A percentile compares a stretch with the other conserved stretches of the same genome.
phyloP scores from a whole-genome alignment of 2,888 invertebrate genomes.

The Apodemia zela region DNA sequence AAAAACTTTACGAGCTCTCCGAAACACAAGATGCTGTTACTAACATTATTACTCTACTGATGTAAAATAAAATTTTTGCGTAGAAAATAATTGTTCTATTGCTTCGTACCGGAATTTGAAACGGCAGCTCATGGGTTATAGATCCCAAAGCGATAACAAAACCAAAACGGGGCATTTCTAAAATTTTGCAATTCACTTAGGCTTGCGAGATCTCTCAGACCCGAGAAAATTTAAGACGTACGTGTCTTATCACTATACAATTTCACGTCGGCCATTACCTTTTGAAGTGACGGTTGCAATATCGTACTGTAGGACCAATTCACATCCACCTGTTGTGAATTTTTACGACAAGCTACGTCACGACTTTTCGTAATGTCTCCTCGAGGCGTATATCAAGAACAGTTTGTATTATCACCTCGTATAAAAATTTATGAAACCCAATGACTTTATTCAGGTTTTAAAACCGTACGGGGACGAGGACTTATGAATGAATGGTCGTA shows the following conservation, averaged over 20 bases:
- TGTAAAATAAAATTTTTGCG: too few species aligned
- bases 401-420: conserved; percentile 8
- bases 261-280: conserved; percentile 26
- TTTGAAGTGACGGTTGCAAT: conserved; percentile 18
- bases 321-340: conserved; percentile 45
- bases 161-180: neutral
- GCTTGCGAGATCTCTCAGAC: neutral
- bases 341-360: conserved; percentile 33
- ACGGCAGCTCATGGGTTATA: too few species aligned
- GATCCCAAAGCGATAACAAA: too few species aligned
- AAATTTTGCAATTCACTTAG: neutral
- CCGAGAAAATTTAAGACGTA: neutral
- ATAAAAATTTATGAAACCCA: conserved; percentile 13
- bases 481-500: neutral
- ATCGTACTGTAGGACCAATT: conserved; percentile 3
- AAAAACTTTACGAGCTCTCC: too few species aligned
- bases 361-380: neutral
- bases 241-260: conserved; percentile 22
- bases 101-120: too few species aligned
- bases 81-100: too few species aligned
- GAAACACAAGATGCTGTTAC: too few species aligned
- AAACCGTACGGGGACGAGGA: neutral
- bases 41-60: too few species aligned
- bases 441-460: conserved; percentile 1
- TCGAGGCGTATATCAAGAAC: conserved; percentile 1